Evolutionary conservation across 1,140 invertebrate species (phyloP).

Genomic region (Ephestia elutella): DNA sequence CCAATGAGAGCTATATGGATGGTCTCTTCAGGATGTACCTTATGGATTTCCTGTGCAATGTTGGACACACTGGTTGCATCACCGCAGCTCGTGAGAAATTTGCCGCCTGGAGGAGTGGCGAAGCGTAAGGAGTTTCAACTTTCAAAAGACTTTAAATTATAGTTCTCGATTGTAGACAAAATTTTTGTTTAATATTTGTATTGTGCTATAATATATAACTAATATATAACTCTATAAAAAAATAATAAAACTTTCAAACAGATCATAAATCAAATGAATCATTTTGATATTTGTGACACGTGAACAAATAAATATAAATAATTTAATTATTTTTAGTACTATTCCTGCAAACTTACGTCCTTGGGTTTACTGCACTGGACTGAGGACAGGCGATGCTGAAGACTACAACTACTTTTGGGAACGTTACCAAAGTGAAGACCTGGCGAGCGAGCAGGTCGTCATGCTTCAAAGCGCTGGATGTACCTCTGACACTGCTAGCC

Average conservation of each 20-base stretch:
- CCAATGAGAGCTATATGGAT: conserved; percentile 45
- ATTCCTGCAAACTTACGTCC: conserved; percentile 74
- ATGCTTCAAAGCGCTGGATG: conserved; percentile 78
- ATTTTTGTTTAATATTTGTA: too few species aligned
- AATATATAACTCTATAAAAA: too few species aligned
- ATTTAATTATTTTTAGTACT: conserved; percentile 31
- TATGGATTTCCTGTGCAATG: conserved; percentile 63
- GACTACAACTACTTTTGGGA: conserved; percentile 75
- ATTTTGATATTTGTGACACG: too few species aligned
- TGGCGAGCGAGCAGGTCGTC: conserved; percentile 74
- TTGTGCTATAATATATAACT: too few species aligned
- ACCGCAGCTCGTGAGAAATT: conserved; percentile 51
- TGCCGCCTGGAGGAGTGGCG: conserved; percentile 37
- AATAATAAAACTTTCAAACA: too few species aligned
- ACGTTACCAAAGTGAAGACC: conserved; percentile 60
- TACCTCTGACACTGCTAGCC: conserved; percentile 57
- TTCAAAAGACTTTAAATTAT: too few species aligned
- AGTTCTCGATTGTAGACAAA: too few species aligned
- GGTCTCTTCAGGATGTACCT: conserved; percentile 56
- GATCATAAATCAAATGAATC: too few species aligned
- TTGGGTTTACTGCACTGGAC: conserved; percentile 76
- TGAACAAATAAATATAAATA: too few species aligned
- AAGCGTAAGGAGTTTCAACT: conserved; percentile 33
- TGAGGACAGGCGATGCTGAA: conserved; percentile 60
- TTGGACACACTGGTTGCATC: conserved; percentile 57